Percentiles rank a stretch among this genome's conserved stretches.
phyloP scores from a whole-genome alignment of 1,140 invertebrate genomes.

The Brachionus rubens region DNA sequence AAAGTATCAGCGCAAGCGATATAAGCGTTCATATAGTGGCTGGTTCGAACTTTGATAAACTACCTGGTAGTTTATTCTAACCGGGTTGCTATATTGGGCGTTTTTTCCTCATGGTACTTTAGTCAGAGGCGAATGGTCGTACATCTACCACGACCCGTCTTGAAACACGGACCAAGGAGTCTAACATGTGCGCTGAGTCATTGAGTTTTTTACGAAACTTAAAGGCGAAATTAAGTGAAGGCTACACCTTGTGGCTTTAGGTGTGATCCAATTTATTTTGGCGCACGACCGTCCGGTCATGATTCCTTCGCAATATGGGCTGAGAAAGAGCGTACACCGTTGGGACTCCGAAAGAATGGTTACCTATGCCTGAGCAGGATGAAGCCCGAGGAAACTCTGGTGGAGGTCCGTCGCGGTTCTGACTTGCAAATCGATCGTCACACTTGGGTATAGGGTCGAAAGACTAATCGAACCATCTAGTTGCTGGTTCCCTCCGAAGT shows the following conservation, averaged over 20 bases:
- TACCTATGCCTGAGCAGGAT: conserved; percentile 80
- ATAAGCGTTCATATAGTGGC: not conserved
- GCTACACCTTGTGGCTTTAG: conserved; percentile 51
- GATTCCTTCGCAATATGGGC: conserved; percentile 57
- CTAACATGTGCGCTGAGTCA: conserved; percentile 77
- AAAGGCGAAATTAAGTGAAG: conserved; percentile 69
- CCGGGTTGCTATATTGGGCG: not conserved
- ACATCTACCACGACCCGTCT: conserved; percentile 71
- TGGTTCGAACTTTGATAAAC: not conserved
- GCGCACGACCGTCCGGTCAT: conserved; percentile 61
- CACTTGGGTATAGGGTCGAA: conserved; percentile 84
- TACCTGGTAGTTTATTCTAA: conserved; percentile 17
- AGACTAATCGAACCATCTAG: conserved; percentile 88
- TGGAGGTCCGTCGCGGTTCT: conserved; percentile 81
- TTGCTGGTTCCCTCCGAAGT: conserved; percentile 85
- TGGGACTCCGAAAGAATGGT: conserved; percentile 85
- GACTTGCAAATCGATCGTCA: conserved; percentile 87
- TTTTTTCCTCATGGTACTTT: conserved; percentile 30
- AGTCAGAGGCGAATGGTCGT: conserved; percentile 64
- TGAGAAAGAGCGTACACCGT: conserved; percentile 71
- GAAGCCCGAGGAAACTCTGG: conserved; percentile 82
- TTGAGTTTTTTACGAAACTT: conserved; percentile 67
- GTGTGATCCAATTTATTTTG: conserved; percentile 59
- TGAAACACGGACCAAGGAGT: conserved; percentile 91
- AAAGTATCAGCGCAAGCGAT: conserved; percentile 42